A percentile compares a stretch with the other conserved stretches of the same genome.
These are phyloP conservation scores for Aphelinus certus DNA, from an alignment of 1,140 invertebrate genomes.

Conservation along the genomic window DNA sequence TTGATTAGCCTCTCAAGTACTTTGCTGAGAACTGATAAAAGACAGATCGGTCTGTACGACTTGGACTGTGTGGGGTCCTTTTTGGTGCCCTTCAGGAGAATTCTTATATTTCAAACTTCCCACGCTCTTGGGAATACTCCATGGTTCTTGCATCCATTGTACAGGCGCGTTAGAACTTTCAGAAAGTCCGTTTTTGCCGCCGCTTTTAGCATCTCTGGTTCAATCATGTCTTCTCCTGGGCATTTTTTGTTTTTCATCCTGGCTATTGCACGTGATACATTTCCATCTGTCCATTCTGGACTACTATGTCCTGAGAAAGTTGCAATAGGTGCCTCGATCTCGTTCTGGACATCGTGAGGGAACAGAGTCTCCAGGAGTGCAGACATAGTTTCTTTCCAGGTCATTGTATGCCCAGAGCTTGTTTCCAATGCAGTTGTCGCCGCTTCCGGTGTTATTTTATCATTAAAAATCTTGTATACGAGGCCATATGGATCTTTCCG, in stretches of 20 bases:
- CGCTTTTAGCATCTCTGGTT: background rate
- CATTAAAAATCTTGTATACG: too few relatives aligned
- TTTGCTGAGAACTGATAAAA: background rate
- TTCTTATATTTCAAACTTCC: background rate
- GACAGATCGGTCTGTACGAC: constrained; percentile 4
- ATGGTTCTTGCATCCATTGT: background rate
- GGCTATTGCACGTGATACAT: background rate
- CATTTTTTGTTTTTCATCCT: background rate
- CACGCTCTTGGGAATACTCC: background rate
- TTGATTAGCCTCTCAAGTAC: background rate
- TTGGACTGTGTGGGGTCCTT: background rate
- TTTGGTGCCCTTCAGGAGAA: background rate
- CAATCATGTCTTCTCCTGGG: background rate
- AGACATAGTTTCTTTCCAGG: background rate
- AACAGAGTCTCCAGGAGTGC: background rate
- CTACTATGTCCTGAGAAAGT: background rate
- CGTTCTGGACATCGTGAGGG: background rate
- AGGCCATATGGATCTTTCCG: too few relatives aligned
- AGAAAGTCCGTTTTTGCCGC: background rate
- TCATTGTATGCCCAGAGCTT: background rate
- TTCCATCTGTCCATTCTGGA: background rate
- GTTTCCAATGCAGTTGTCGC: too few relatives aligned
- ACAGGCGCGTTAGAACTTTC: background rate
- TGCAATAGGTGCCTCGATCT: background rate
- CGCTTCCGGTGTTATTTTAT: too few relatives aligned